A percentile compares a stretch with the other conserved stretches of the same genome.
These are phyloP conservation scores for Heliconius aoede DNA, from an alignment of 2,888 invertebrate genomes.

Conservation along the genomic window DNA sequence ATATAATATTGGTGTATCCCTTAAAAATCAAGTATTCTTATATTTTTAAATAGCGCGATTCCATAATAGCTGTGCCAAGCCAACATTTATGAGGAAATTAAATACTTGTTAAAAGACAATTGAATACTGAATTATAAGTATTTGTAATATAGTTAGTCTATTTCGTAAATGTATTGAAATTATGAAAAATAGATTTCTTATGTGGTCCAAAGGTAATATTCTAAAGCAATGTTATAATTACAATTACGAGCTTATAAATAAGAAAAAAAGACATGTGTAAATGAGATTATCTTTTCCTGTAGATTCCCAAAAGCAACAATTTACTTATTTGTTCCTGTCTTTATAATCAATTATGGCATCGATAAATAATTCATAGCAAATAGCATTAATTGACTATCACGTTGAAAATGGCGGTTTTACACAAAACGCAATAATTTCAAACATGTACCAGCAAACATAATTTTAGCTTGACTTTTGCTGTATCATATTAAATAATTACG, in stretches of 20 bases:
- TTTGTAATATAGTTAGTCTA: neutral
- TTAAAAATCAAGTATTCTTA: constrained; percentile 12
- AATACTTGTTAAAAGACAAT: constrained; percentile 9
- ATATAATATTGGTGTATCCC: constrained; percentile 5
- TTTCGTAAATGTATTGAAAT: neutral
- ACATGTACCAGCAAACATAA: neutral
- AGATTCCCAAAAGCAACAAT: neutral
- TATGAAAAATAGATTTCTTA: constrained; percentile 3
- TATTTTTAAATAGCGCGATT: neutral
- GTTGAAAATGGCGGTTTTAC: neutral
- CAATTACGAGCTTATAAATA: neutral
- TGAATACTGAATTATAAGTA: neutral
- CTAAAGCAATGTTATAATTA: neutral
- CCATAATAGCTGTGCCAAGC: constrained; percentile 10
- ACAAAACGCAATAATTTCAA: neutral
- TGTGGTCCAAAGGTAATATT: constrained; percentile 2
- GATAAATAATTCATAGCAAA: neutral
- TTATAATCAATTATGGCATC: neutral
- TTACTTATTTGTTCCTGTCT: neutral
- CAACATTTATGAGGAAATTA: neutral
- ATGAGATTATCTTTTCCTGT: neutral
- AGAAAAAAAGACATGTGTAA: neutral
- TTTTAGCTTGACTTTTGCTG: neutral
- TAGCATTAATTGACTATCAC: neutral
- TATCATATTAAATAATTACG: constrained; percentile 10